phyloP scores from a whole-genome alignment of 2,113 vertebrate species.

The Epinephelus cyanopodus region DNA sequence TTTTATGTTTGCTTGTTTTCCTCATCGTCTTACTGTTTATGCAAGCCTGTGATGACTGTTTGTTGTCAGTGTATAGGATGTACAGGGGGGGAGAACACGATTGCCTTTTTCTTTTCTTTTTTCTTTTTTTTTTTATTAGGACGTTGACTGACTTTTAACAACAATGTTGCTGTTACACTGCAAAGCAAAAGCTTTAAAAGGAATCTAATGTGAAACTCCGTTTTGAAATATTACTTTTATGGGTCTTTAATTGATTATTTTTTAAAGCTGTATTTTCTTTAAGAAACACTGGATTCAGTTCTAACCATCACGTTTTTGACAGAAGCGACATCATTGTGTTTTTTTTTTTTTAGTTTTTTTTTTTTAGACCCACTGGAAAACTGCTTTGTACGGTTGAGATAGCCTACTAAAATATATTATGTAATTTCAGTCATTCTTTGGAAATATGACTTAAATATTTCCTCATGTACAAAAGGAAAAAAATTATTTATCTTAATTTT shows the following conservation, averaged over 20 bases:
- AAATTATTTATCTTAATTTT: slow-evolving; percentile 90
- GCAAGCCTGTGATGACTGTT: slow-evolving; percentile 83
- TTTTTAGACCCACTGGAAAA: slow-evolving; percentile 84
- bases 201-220: slow-evolving; percentile 84
- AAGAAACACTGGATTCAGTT: slow-evolving; percentile 87
- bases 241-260: slow-evolving; percentile 82
- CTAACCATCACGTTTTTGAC: slow-evolving; percentile 77
- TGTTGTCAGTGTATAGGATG: slow-evolving; percentile 76
- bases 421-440: slow-evolving; percentile 79
- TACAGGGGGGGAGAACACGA: slow-evolving; percentile 77
- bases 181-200: slow-evolving; percentile 88
- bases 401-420: slow-evolving; percentile 84
- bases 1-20: slow-evolving; percentile 68
- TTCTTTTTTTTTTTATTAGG: slow-evolving; percentile 51
- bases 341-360: slow-evolving; percentile 56
- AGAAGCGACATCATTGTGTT: slow-evolving; percentile 73
- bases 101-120: slow-evolving; percentile 73
- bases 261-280: slow-evolving; percentile 83
- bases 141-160: slow-evolving; percentile 80
- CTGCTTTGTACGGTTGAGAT: slow-evolving; percentile 80
- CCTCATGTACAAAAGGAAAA: slow-evolving; percentile 83
- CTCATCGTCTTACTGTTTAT: slow-evolving; percentile 79
- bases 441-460: slow-evolving; percentile 85
- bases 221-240: slow-evolving; percentile 79
- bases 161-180: slow-evolving; percentile 85